These are phyloP conservation scores for Platanista minor DNA, from an alignment of 2,113 vertebrate species.

Conservation along the genomic window DNA sequence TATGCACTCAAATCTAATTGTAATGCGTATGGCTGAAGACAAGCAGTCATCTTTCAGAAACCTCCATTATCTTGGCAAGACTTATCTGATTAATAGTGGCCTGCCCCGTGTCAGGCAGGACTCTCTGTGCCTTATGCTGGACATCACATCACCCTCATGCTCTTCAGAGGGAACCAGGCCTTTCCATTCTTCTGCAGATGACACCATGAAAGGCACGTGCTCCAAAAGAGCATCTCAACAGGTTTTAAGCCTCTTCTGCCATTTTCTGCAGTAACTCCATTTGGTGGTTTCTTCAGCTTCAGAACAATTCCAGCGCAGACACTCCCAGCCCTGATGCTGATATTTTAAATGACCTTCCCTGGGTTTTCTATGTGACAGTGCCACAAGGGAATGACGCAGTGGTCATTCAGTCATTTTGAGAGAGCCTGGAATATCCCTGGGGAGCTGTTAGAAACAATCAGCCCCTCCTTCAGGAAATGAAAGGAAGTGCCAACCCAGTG, in stretches of 20 bases:
- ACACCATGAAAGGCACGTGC: background rate
- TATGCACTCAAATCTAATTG: background rate
- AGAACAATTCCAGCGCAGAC: constrained; percentile 50
- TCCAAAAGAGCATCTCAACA: background rate
- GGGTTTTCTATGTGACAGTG: constrained; percentile 45
- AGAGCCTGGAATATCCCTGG: constrained; percentile 65
- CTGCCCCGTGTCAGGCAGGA: background rate
- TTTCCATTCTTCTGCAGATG: background rate
- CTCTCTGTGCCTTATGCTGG: background rate
- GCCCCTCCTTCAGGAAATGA: constrained; percentile 80
- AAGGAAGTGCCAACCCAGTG: constrained; percentile 83
- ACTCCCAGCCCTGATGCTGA: constrained; percentile 41
- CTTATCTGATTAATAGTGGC: background rate
- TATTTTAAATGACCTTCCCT: constrained; percentile 54
- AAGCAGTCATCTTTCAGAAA: background rate
- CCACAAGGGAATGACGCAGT: constrained; percentile 32
- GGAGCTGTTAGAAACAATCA: constrained; percentile 79
- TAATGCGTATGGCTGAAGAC: background rate
- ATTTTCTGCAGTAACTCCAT: background rate
- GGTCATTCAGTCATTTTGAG: constrained; percentile 69
- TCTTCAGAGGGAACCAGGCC: background rate
- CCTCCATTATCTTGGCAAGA: background rate
- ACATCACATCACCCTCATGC: background rate
- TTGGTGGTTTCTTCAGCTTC: background rate
- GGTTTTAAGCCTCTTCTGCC: background rate